Evolutionary conservation across 1,140 invertebrate genomes (phyloP).

Genomic region (Gonatopus flavifemur): DNA sequence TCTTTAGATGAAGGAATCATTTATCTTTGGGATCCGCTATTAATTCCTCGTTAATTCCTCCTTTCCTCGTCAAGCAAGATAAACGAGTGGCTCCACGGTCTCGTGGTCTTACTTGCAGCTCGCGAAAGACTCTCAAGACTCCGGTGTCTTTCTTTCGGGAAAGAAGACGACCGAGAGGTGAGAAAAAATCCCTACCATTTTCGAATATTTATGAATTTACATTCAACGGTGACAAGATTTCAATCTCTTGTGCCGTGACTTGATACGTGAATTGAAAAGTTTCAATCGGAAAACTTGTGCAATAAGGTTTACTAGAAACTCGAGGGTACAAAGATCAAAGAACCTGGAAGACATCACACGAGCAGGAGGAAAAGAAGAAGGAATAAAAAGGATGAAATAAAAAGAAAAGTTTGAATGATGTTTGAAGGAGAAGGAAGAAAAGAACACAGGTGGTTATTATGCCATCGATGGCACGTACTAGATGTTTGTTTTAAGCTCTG

Average conservation of each 20-base stretch:
- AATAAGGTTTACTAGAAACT: too few species aligned
- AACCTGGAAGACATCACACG: neutral
- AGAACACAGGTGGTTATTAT: constrained; percentile 36
- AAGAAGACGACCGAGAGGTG: neutral
- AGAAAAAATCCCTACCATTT: too few species aligned
- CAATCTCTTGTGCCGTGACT: too few species aligned
- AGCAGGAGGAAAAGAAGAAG: neutral
- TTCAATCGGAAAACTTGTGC: too few species aligned
- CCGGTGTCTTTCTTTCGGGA: neutral
- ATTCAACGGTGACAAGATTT: too few species aligned
- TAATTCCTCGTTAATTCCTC: constrained; percentile 61
- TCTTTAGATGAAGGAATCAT: constrained; percentile 46
- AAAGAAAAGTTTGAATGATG: too few species aligned
- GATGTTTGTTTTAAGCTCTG: constrained; percentile 39
- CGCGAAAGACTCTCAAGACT: constrained; percentile 11
- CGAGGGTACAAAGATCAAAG: neutral
- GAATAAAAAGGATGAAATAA: constrained; percentile 4
- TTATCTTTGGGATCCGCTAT: constrained; percentile 59
- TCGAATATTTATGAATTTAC: too few species aligned
- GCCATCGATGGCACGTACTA: constrained; percentile 37
- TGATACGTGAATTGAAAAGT: too few species aligned
- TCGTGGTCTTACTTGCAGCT: constrained; percentile 26
- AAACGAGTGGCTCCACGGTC: constrained; percentile 53
- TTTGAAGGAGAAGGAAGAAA: neutral
- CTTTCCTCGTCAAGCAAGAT: constrained; percentile 60